Percentiles rank a stretch among this genome's conserved stretches.
These are phyloP conservation scores for Conistra vaccinii DNA, from an alignment of 2,888 invertebrate genomes.

Conservation along the genomic window DNA sequence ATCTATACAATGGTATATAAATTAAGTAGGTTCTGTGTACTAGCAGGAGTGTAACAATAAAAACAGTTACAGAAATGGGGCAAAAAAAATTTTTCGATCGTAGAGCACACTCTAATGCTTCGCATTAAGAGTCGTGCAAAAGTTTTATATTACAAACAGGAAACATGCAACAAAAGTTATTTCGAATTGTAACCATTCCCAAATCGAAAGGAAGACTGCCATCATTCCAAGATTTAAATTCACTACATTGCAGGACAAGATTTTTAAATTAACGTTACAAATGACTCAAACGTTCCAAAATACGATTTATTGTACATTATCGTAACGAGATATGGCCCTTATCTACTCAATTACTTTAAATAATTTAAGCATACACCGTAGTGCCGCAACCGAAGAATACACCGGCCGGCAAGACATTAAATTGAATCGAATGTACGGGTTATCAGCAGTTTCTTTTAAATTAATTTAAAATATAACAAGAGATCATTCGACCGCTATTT, in stretches of 20 bases:
- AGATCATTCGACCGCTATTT: slow-evolving; percentile 78
- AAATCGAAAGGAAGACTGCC: slow-evolving; percentile 76
- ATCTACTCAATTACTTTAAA: slow-evolving; percentile 84
- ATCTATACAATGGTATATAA: no score
- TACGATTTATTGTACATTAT: slow-evolving; percentile 78
- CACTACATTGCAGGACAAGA: slow-evolving; percentile 70
- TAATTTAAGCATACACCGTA: slow-evolving; percentile 80
- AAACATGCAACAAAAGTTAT: slow-evolving; percentile 71
- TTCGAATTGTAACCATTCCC: slow-evolving; percentile 79
- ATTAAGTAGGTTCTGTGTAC: no score
- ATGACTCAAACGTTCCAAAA: slow-evolving; percentile 71
- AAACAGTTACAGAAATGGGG: no score
- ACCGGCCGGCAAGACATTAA: slow-evolving; percentile 73
- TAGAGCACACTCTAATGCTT: no score
- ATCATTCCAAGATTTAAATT: slow-evolving; percentile 77
- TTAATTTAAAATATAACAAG: slow-evolving; percentile 79
- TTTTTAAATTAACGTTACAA: slow-evolving; percentile 77
- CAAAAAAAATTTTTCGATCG: no score
- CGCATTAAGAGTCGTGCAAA: no score
- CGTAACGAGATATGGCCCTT: slow-evolving; percentile 74
- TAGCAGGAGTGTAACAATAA: no score
- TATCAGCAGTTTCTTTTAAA: slow-evolving; percentile 80
- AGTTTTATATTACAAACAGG: not conserved
- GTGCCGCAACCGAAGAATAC: slow-evolving; percentile 70
- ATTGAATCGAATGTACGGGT: slow-evolving; percentile 74